Base-by-base conservation (phyloP, 1,140 invertebrate species). In the Drosophila kanapiae region DNA sequence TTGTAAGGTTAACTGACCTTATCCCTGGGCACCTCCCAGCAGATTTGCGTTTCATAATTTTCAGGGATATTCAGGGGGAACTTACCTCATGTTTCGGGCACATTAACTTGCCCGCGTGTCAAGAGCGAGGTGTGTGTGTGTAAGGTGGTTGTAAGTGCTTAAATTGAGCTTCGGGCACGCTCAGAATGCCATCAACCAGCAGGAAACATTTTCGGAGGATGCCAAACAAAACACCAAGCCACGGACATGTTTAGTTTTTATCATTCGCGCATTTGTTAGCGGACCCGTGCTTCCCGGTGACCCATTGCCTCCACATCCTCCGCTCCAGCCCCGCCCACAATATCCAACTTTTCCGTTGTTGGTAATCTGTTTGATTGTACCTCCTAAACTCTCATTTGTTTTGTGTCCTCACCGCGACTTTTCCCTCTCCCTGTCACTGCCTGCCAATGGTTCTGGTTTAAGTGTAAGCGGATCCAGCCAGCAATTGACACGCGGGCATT, bases 231-330 rank as follows among this genome's bases (percentile, higher is more conserved):
- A 79, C 40, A 64, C 42, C 47, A 57, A 57, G 37, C 49, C 57
- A 43, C 35, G 60, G 47, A 76, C 65, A 83, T 84, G 71, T 84
- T 84, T 83, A 77, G 76, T 84, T 80, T 84, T 80, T 83, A 77
- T 84, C 72, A 75, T 68, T 71, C 68, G 70, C 68, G 67, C 70
- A 72, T 72, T 72, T 72, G 68, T 72, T 72, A 47, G 68, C 54
- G 69, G 68, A 72, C 68, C 42, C 69, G 53, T 51, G 43, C 67
- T 71, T 70, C 18, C 69, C 43, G 37, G 51, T 27, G 49, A 40
- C 51, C 42, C 64, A 38, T 23, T 43, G 29, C 38, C 42, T 10
- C 23, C 14, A 54, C 51, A 37, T 37, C 33, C 51, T 18, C 37
- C 0, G 1, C 14, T 51, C 9, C n/a, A 7, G 31, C 16, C 37